Base-by-base conservation (phyloP, 2,888 invertebrate species). In the Trisateles emortualis region DNA sequence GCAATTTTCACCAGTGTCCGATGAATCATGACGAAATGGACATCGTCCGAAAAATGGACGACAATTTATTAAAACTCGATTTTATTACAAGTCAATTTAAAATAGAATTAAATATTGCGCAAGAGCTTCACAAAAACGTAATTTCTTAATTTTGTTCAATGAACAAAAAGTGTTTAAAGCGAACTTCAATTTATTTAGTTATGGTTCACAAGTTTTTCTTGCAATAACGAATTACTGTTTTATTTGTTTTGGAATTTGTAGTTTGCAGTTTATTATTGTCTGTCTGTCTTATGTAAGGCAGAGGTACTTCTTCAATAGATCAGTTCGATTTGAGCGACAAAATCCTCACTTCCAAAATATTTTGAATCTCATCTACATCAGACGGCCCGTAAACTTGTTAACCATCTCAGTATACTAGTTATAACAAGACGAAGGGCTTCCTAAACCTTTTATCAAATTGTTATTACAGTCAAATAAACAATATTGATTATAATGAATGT, bases 401-500 rank as follows among this genome's bases (percentile, higher is more conserved):
- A 5, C 19, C 5, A 3, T 19, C 19, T 19, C 19, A 3, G 9
- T 6, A 26, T 8, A 26, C 33, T 5, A 33, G 14, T 6, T 33
- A 33, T n/a, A 2, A n/a, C 30, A 30, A 6, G 6, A 33, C 14
- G 9, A 33, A 6, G 14, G 5, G 3, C 14, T 33, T 13, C 32
- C 33, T 14, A 13, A 33, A 33, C 8, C 33, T 5, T 33, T 60
- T 62, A 64, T 58, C 46, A 49, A 46, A 56, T 48, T 72, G 64
- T 73, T 73, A 74, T 71, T 59, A 53, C 44, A 57, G 36, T 32
- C 43, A 51, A 60, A 59, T 63, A 75, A 72, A 74, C 75, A 71
- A 38, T 59, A 69, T 59, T 64, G 68, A 71, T 70, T 72, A 64
- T 76, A 77, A 77, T 75, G 62, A 65, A 72, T 73, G 79, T 74